Evolutionary conservation across 2,888 invertebrate species (phyloP), one percentile per base, ranked within the genome.

Genomic region (Poecilobothrus nobilitatus): DNA sequence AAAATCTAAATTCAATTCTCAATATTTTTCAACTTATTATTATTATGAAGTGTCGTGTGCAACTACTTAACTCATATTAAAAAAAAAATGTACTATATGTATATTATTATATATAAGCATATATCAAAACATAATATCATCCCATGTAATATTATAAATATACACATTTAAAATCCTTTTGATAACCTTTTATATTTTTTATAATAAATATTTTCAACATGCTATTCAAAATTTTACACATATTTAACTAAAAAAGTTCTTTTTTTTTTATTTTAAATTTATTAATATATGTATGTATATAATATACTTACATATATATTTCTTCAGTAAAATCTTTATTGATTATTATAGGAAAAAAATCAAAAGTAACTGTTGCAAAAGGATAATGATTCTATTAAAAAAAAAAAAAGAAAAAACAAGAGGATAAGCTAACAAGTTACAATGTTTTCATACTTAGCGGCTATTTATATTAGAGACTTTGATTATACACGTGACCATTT

Each of bases 401-500:
- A 37, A 37, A 37, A 12, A 53, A 53, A 53, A 53, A 27, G 5
- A 10, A 37, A 37, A 37, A 37, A 37, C 6, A n/a, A 53, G 41
- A 41, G 53, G 53, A 53, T 53, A 53, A 53, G 53, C 53, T 53
- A 53, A 53, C 53, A 53, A 53, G 53, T 53, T 53, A 53, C 53
- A 53, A 53, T 53, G 53, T 53, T 53, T 53, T 53, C 53, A 53
- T 53, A 53, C 53, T 53, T 53, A 53, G 53, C 53, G 53, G 53
- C 53, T 53, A 53, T 53, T 53, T 53, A 53, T 53, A 53, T 53
- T 53, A 53, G 18, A 53, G 18, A 12, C 53, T 53, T 53, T 53
- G 53, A 53, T 53, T 53, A 1, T 12, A 53, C 53, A 53, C 53
- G 53, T 53, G 53, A 53, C 53, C n/a, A 6, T 18, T 53, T 53